Evolutionary conservation across 2,888 invertebrate genomes (phyloP).

Genomic region (Melieria picta): DNA sequence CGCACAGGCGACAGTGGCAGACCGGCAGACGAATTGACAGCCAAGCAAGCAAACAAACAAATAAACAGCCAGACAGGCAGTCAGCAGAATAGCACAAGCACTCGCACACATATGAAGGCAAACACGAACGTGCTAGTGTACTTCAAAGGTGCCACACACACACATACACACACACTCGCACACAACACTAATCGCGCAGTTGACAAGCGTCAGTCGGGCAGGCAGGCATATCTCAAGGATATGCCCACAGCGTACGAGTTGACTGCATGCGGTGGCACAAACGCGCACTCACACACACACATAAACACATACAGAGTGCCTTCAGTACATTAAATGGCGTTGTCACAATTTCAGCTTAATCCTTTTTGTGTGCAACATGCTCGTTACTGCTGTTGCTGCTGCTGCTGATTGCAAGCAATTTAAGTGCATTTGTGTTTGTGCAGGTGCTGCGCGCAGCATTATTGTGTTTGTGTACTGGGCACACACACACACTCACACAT

Average conservation of each 20-base stretch:
- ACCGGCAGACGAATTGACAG: constrained; percentile 1
- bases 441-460: neutral
- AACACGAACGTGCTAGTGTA: too few relatives aligned
- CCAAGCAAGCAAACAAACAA: neutral
- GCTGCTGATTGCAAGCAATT: constrained; percentile 36
- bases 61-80: too few relatives aligned
- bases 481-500: constrained; percentile 17
- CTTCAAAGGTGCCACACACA: too few relatives aligned
- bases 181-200: too few relatives aligned
- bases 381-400: neutral
- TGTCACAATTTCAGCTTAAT: constrained; percentile 23
- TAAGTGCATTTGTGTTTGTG: constrained; percentile 31
- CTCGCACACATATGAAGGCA: too few relatives aligned
- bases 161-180: too few relatives aligned
- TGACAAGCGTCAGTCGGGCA: neutral
- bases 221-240: neutral
- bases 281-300: neutral
- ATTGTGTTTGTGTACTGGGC: constrained; percentile 6
- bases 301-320: neutral
- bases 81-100: too few relatives aligned
- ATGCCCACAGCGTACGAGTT: neutral
- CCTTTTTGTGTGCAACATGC: constrained; percentile 5
- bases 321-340: neutral
- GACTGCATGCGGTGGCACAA: constrained; percentile 6
- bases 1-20: constrained; percentile 4